Base-by-base conservation (phyloP, 2,113 vertebrate species). In the Myiopsitta monachus region DNA sequence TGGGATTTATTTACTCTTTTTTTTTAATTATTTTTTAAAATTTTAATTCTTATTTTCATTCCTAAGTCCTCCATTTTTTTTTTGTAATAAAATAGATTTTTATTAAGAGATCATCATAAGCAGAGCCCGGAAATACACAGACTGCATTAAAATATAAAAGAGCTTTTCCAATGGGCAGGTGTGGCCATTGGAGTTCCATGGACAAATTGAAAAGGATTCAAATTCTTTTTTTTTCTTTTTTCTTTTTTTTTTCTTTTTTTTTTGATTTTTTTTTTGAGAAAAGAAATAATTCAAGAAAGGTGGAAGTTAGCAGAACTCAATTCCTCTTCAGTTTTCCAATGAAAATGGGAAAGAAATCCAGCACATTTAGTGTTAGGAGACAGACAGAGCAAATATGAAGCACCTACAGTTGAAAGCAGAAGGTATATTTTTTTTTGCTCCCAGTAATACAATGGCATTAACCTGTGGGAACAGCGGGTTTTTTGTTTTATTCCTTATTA, bases 41-140 rank as follows among this genome's bases (percentile, higher is more conserved):
- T 95, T 83, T 86, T 83, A 75, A 89, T 95, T 88, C 86, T 88
- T 90, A 76, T 92, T 96, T 95, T 87, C n/a, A 93, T 95, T 94
- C 92, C 80, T 95, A 96, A 94, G 83, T 88, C 94, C 92, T 67
- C 88, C 94, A 70, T 94, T 96, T 97, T 94, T 94, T 97, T 97
- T 94, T 97, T 95, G 90, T 98, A 97, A 96, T 98, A 98, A 98
- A 98, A 98, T 98, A 98, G 97, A 98, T n/a, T 96, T 98, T 98
- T 97, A 97, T 98, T 97, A 88, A 97, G 97, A 97, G 97, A 97
- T 95, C 97, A 97, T 97, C 96, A 97, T 96, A 98, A 97, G 97
- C 97, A 98, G 97, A 98, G 97, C 97, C 97, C 92, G 11, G 96
- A 97, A 97, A 96, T 97, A 97, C 95, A 94, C 95, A 97, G 96